Percentiles rank a stretch among this genome's conserved stretches.
Evolutionary conservation across 1,140 invertebrate genomes (phyloP).

Genomic region (Atta cephalotes): DNA sequence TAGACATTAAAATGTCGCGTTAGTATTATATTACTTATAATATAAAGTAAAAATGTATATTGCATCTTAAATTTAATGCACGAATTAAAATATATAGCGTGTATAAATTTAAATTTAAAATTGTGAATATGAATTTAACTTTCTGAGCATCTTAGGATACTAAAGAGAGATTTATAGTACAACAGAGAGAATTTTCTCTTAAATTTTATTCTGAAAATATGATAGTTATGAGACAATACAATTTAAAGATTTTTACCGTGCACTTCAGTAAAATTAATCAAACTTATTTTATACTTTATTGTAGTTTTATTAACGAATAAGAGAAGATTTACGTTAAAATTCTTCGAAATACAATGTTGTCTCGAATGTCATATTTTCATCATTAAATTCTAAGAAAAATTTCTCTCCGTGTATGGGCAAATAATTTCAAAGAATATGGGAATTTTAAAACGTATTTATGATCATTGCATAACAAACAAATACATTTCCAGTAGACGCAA

Average conservation of each 20-base stretch:
- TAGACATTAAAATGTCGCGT: background rate
- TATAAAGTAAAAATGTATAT: slow-evolving; percentile 1
- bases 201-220: too few relatives aligned
- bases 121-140: background rate
- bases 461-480: slow-evolving; percentile 29
- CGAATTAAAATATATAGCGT: too few relatives aligned
- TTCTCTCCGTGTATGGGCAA: background rate
- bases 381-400: too few relatives aligned
- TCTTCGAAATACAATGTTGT: too few relatives aligned
- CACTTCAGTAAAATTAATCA: too few relatives aligned
- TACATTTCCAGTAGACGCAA: slow-evolving; percentile 12
- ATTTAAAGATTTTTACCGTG: too few relatives aligned
- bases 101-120: background rate
- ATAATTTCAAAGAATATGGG: slow-evolving; percentile 11
- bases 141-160: background rate
- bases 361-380: too few relatives aligned
- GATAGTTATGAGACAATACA: too few relatives aligned
- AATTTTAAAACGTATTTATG: background rate
- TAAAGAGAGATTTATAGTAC: background rate
- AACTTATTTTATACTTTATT: too few relatives aligned
- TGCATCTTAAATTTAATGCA: background rate
- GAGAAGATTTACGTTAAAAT: too few relatives aligned
- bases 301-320: too few relatives aligned
- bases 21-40: background rate
- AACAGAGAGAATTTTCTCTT: too few relatives aligned